These are phyloP conservation scores for Heliocidaris erythrogramma DNA, from an alignment of 35 echinoderm and acorn worm species.

Conservation along the genomic window DNA sequence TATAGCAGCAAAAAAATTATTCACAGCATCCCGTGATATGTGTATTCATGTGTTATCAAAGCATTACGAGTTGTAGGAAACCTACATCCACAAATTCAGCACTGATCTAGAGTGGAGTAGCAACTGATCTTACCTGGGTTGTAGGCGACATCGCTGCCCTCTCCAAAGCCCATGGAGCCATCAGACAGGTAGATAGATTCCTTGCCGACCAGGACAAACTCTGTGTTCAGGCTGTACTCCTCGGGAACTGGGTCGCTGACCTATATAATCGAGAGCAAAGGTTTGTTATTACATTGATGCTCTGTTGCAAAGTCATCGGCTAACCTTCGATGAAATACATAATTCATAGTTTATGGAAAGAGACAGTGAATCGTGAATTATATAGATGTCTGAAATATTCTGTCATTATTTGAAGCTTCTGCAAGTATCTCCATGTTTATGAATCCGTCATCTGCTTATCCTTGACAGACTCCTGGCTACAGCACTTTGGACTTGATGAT, in stretches of 20 bases:
- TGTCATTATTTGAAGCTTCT: background rate
- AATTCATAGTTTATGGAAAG: background rate
- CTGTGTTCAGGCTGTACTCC: slow-evolving; percentile 92
- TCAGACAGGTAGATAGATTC: slow-evolving; percentile 92
- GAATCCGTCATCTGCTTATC: background rate
- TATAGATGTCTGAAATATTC: too few relatives aligned
- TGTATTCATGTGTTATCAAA: too few relatives aligned
- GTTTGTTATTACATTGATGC: background rate
- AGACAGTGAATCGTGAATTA: too few relatives aligned
- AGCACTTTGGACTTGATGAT: background rate
- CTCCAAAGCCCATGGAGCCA: slow-evolving; percentile 97
- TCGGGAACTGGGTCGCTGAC: slow-evolving; percentile 98
- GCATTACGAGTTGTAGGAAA: too few relatives aligned
- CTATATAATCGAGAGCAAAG: background rate
- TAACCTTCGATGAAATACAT: background rate
- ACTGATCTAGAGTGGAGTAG: too few relatives aligned
- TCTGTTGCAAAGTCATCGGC: background rate
- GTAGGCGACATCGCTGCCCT: slow-evolving; percentile 93
- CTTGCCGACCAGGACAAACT: slow-evolving; percentile 91
- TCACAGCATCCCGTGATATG: too few relatives aligned
- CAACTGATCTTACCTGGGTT: slow-evolving; percentile 58
- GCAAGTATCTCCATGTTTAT: background rate
- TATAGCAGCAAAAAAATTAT: too few relatives aligned
- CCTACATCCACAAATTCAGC: too few relatives aligned
- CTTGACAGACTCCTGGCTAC: background rate